These are phyloP conservation scores for Sebastes schlegelii DNA, from an alignment of 2,113 vertebrate species.

Conservation along the genomic window DNA sequence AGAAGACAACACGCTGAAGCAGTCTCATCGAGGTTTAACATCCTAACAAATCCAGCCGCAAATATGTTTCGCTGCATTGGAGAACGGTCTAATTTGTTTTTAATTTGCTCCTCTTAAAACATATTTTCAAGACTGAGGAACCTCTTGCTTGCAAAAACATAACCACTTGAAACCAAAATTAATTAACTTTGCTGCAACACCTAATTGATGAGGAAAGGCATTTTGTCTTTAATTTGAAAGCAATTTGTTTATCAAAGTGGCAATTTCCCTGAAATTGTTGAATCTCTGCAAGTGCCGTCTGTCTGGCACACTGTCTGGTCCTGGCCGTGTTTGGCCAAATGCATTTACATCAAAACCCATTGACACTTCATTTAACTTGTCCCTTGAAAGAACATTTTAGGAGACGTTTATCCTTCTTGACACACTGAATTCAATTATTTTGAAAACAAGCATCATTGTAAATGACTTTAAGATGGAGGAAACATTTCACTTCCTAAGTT, in stretches of 20 bases:
- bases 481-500: conserved; percentile 80
- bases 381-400: conserved; percentile 83
- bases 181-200: conserved; percentile 59
- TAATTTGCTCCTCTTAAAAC: conserved; percentile 15
- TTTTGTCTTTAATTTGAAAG: conserved; percentile 73
- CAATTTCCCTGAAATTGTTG: conserved; percentile 74
- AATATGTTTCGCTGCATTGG: background rate
- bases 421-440: conserved; percentile 86
- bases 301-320: conserved; percentile 73
- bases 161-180: conserved; percentile 57
- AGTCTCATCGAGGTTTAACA: background rate
- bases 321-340: conserved; percentile 81
- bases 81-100: background rate
- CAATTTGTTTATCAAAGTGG: conserved; percentile 79
- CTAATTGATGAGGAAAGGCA: conserved; percentile 75
- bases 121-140: conserved; percentile 5
- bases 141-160: background rate
- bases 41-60: background rate
- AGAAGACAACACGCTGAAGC: background rate
- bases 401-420: conserved; percentile 82
- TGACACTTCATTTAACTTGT: conserved; percentile 85
- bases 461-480: conserved; percentile 79
- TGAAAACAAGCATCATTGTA: conserved; percentile 82
- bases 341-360: conserved; percentile 84
- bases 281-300: conserved; percentile 56